phyloP scores from a whole-genome alignment of 2,113 vertebrate genomes.

The Ramphastos sulfuratus region DNA sequence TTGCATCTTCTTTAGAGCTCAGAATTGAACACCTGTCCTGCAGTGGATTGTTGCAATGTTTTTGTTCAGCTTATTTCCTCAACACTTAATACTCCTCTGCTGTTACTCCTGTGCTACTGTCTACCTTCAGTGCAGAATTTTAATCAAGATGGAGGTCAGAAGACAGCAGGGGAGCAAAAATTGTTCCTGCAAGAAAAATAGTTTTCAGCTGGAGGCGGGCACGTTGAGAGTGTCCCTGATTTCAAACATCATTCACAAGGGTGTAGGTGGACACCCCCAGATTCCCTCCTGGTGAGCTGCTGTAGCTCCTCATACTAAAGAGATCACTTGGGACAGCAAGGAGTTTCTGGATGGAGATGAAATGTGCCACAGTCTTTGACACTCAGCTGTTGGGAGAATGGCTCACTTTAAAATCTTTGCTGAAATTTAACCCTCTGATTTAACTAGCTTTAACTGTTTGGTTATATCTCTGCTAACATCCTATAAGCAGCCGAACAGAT shows the following conservation, averaged over 20 bases:
- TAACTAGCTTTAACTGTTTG: neutral
- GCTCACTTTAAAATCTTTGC: neutral
- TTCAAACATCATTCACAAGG: neutral
- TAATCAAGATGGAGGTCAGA: conserved; percentile 19
- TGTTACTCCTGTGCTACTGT: neutral
- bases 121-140: neutral
- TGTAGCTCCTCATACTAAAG: neutral
- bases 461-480: neutral
- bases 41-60: neutral
- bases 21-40: neutral
- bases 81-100: neutral
- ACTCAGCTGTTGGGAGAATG: rapidly evolving
- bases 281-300: neutral
- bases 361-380: rapidly evolving
- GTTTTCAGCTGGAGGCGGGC: neutral
- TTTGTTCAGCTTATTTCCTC: neutral
- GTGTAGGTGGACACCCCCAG: neutral
- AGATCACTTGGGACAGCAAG: neutral
- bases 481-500: neutral
- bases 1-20: neutral
- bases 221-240: neutral
- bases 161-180: neutral
- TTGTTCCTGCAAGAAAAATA: neutral
- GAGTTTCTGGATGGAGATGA: neutral
- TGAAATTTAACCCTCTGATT: neutral